phyloP scores from a whole-genome alignment of 1,140 invertebrate genomes.

The Bombus turneri region DNA sequence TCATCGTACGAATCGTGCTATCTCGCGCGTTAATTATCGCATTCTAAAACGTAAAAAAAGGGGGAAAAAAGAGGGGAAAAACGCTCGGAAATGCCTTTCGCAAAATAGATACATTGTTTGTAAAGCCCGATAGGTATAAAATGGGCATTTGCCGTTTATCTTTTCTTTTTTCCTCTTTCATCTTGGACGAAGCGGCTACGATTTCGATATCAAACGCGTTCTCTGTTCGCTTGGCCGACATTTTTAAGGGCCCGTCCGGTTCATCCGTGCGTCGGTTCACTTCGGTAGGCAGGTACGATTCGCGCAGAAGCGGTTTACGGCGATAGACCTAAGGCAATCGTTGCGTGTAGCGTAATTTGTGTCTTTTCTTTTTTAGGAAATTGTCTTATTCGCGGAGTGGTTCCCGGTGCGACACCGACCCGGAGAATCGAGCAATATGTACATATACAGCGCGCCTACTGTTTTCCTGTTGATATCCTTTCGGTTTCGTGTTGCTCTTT shows the following conservation, averaged over 20 bases:
- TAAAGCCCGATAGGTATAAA: constrained; percentile 10
- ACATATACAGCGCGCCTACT: background rate
- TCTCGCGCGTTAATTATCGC: constrained; percentile 42
- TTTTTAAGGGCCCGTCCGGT: constrained; percentile 1
- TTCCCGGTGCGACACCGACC: constrained; percentile 39
- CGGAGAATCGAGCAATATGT: constrained; percentile 43
- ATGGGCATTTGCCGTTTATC: background rate
- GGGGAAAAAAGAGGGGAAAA: background rate
- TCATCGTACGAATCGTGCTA: constrained; percentile 40
- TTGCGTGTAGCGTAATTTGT: constrained; percentile 48
- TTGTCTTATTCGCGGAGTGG: constrained; percentile 52
- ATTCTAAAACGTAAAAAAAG: constrained; percentile 33
- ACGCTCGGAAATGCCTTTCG: constrained; percentile 5
- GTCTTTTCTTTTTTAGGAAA: constrained; percentile 45
- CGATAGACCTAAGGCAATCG: constrained; percentile 54
- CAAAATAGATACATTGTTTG: constrained; percentile 1
- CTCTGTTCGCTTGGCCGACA: background rate
- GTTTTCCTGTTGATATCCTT: background rate
- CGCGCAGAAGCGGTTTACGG: constrained; percentile 46
- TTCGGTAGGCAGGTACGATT: constrained; percentile 53
- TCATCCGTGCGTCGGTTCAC: constrained; percentile 27
- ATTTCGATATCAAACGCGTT: background rate
- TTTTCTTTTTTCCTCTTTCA: background rate
- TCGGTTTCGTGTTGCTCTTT: background rate
- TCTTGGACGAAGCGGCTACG: background rate